A percentile compares a stretch with the other conserved stretches of the same genome.
phyloP scores from a whole-genome alignment of 1,140 invertebrate genomes.

The Cotesia vestalis region DNA sequence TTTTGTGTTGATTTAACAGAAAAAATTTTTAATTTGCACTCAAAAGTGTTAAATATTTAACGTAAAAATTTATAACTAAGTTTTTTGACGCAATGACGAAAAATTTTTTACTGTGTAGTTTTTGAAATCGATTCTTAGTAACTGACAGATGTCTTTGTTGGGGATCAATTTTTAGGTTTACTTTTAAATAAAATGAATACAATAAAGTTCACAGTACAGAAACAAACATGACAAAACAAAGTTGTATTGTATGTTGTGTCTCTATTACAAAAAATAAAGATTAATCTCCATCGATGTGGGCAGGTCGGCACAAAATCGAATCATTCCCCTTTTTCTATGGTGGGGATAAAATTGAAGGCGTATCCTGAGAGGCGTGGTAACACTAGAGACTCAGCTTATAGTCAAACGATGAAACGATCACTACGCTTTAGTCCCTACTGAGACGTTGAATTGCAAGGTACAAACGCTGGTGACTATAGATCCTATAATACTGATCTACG shows the following conservation, averaged over 20 bases:
- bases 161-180: too few species aligned
- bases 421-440: slow-evolving; percentile 49
- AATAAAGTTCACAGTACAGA: too few species aligned
- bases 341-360: slow-evolving; percentile 33
- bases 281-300: slow-evolving; percentile 39
- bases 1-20: too few species aligned
- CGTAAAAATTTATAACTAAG: too few species aligned
- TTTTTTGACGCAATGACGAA: too few species aligned
- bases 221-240: too few species aligned
- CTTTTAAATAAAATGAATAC: too few species aligned
- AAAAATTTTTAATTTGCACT: too few species aligned
- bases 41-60: too few species aligned
- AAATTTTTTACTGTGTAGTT: too few species aligned
- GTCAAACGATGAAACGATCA: slow-evolving; percentile 29
- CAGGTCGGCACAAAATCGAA: slow-evolving; percentile 34
- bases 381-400: slow-evolving; percentile 16
- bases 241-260: neutral
- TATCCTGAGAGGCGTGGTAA: slow-evolving; percentile 44
- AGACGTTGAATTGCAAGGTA: slow-evolving; percentile 42
- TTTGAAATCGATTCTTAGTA: too few species aligned
- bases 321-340: slow-evolving; percentile 32
- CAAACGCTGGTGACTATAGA: slow-evolving; percentile 10
- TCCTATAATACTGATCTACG: neutral
- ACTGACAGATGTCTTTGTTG: too few species aligned
- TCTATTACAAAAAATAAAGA: slow-evolving; percentile 15